Evolutionary conservation across 2,797 vertebrate species (phyloP), one percentile per base, ranked within the genome.

Genomic region (Poecile montanus): DNA sequence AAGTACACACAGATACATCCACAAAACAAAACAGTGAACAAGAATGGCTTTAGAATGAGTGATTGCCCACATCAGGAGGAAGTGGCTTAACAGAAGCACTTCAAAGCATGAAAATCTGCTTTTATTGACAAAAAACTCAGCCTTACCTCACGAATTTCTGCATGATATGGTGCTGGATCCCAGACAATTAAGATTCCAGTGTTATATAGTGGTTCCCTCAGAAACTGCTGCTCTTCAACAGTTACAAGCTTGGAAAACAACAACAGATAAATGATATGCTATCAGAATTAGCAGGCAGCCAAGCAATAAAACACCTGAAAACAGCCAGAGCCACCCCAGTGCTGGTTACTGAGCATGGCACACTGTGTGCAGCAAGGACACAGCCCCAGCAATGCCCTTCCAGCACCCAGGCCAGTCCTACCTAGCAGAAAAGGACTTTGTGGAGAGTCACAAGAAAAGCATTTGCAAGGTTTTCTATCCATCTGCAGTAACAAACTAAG

Each of bases 141-240:
- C 62, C 96, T 97, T 97, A 98, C 98, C 97, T 98, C 96, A 61
- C 93, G 54, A 74, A 98, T 97, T 83, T 98, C 96, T 75, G 97
- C 96, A 73, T 98, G 96, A 90, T 98, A 98, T 1, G 97, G 80
- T 62, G 98, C 96, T 18, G 98, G 98, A 95, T 98, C 98, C 98
- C 98, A 98, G 70, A 98, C 89, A 78, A 98, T 96, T 67, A 98
- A 96, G 91, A 97, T 97, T 87, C 98, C 98, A 91, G 97, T 96
- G 48, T 94, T 98, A 85, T 98, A 98, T 2, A 98, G 79, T 9
- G 94, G 65, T 36, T 98, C 94, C 45, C 42, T 91, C 76, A 98
- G 91, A 93, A 98, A 98, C 48, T 89, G 95, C 86, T 92, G 78
- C 36, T 92, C 60, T 38, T 97, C 93, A 27, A 96, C 97, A 68